Evolutionary conservation across 2,113 vertebrate genomes (phyloP), one percentile per base, ranked within the genome.

Genomic region (Helogale parvula): DNA sequence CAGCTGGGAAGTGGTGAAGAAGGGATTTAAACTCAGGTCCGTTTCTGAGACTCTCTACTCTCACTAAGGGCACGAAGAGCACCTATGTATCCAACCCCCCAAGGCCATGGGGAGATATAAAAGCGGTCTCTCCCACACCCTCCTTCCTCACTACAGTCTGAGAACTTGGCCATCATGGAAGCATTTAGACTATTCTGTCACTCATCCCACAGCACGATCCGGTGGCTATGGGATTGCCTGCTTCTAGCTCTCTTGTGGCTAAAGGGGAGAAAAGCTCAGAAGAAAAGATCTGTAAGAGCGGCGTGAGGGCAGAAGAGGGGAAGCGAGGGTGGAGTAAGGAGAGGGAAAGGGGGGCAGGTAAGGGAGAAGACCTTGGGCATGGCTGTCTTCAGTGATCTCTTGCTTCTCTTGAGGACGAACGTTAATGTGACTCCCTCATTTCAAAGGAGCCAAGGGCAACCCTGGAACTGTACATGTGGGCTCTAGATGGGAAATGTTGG

Each of bases 121-220:
- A 89, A 90, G n/a, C 60, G 74, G 74, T 74, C 21, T 93, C 74
- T 72, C 81, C 71, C 50, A 76, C 76, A 94, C 52, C 31, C 93
- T 81, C 41, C 31, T 83, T 90, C 31, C 63, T 81, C 27, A 76
- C 35, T 82, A 93, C 63, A 84, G 16, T 52, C 47, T 11, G 35
- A 72, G 77, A 9, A 76, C 45, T 72, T 85, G 69, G 50, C 81
- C 35, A 85, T 93, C 65, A 77, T 31, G 65, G 31, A 90, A 84
- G 54, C 13, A 47, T 72, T 80, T n/a, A 13, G 79, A 63, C 33
- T 80, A 27, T 65, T 72, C 35, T 95, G 74, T 87, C 93, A 68
- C 50, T 52, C 33, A 41, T 60, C 41, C 38, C 31, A 60, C 35
- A 88, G 16, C 50, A 63, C 86, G 83, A 81, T 29, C 13, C 35